Percentiles rank a stretch among this genome's conserved stretches.
phyloP scores from a whole-genome alignment of 2,888 invertebrate species.

The Pristionchus mayeri region DNA sequence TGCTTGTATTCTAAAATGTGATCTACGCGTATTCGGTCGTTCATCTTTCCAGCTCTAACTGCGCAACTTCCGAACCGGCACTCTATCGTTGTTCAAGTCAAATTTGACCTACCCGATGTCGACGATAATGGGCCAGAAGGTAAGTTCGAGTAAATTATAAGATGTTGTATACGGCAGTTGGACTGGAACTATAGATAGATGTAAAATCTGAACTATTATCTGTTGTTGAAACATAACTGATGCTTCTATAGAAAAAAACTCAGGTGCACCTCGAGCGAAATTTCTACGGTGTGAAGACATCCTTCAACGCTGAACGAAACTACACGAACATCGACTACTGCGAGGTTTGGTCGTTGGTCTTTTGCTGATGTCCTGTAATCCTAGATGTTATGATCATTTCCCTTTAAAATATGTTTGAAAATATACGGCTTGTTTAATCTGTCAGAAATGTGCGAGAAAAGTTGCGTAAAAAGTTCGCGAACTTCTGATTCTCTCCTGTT shows the following conservation, averaged over 20 bases:
- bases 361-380: not conserved
- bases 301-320: slow-evolving; percentile 20
- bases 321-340: slow-evolving; percentile 61
- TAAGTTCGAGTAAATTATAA: not conserved
- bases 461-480: no score
- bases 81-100: not conserved
- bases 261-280: slow-evolving; percentile 72
- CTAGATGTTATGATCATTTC: no score
- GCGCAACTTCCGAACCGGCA: not conserved
- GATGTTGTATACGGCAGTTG: no score
- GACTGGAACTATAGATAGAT: no score
- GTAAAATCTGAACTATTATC: no score
- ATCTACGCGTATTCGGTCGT: not conserved
- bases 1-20: no score
- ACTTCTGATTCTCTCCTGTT: no score
- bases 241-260: not conserved
- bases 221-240: no score
- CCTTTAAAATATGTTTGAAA: no score
- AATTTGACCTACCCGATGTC: slow-evolving; percentile 68
- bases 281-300: slow-evolving; percentile 67
- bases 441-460: no score
- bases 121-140: slow-evolving; percentile 56
- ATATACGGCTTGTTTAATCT: no score
- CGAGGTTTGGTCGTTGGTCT: slow-evolving; percentile 55
- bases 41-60: slow-evolving; percentile 9